A percentile compares a stretch with the other conserved stretches of the same genome.
Conservation (phyloP, 2,113 vertebrate genomes). For the Microtus pennsylvanicus region DNA sequence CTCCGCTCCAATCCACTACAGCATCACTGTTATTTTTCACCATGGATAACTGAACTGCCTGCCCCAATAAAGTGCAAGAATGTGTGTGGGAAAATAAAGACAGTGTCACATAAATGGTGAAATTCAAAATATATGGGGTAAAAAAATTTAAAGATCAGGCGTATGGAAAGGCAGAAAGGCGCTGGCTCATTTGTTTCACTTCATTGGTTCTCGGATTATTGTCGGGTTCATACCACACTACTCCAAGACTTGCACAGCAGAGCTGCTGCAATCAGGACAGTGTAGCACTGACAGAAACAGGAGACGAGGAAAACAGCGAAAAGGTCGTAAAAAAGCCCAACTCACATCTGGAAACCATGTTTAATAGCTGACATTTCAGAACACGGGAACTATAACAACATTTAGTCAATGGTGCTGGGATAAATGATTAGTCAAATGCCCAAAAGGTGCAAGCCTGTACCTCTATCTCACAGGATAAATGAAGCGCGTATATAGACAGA, state of each 20-base stretch:
- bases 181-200: background rate
- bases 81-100: background rate
- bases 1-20: too few relatives aligned
- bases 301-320: background rate
- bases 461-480: background rate
- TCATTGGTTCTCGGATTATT: background rate
- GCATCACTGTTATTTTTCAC: background rate
- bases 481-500: background rate
- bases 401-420: background rate
- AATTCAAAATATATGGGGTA: background rate
- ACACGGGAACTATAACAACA: background rate
- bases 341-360: background rate
- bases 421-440: background rate
- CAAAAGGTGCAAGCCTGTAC: background rate
- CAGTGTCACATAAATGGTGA: background rate
- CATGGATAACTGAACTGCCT: background rate
- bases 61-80: background rate
- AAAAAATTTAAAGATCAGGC: background rate
- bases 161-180: background rate
- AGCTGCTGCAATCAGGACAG: background rate
- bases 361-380: constrained; percentile 15
- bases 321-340: background rate
- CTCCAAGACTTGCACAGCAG: background rate
- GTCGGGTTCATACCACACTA: background rate
- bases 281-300: background rate